phyloP scores from a whole-genome alignment of 1,140 invertebrate genomes.

The Drosophila dunni region DNA sequence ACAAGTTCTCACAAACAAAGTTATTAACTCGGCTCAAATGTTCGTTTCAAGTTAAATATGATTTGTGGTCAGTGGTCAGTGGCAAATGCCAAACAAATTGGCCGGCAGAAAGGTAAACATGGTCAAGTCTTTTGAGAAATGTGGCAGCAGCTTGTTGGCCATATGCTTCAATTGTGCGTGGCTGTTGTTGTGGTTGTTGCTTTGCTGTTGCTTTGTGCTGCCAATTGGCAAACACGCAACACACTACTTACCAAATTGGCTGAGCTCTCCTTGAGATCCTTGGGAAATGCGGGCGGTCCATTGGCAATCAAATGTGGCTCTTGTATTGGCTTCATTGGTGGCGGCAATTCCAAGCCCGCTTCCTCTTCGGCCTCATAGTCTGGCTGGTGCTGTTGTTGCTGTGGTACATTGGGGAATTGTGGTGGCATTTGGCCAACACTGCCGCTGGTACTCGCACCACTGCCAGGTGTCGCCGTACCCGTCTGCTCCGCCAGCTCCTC shows the following conservation, averaged over 20 bases:
- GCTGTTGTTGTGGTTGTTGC: no score
- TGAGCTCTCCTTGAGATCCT: conserved; percentile 87
- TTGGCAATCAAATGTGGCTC: conserved; percentile 86
- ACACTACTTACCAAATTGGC: conserved; percentile 87
- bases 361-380: conserved; percentile 90
- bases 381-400: conserved; percentile 56
- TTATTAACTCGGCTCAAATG: no score
- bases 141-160: background rate
- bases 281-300: conserved; percentile 85
- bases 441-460: conserved; percentile 23
- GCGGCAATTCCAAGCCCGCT: conserved; percentile 93
- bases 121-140: conserved; percentile 1
- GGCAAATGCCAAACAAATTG: conserved; percentile 1
- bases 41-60: background rate
- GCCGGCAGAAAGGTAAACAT: conserved; percentile 15
- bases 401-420: conserved; percentile 54
- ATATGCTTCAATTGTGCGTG: conserved; percentile 3
- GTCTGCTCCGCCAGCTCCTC: conserved; percentile 69
- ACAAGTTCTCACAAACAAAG: no score
- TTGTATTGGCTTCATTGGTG: conserved; percentile 97
- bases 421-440: conserved; percentile 48
- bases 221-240: background rate
- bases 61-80: conserved; percentile 17
- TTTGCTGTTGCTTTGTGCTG: no score
- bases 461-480: conserved; percentile 51